Percentiles rank a stretch among this genome's conserved stretches.
These are phyloP conservation scores for Chrysoperla carnea DNA, from an alignment of 1,140 invertebrate genomes.

Conservation along the genomic window DNA sequence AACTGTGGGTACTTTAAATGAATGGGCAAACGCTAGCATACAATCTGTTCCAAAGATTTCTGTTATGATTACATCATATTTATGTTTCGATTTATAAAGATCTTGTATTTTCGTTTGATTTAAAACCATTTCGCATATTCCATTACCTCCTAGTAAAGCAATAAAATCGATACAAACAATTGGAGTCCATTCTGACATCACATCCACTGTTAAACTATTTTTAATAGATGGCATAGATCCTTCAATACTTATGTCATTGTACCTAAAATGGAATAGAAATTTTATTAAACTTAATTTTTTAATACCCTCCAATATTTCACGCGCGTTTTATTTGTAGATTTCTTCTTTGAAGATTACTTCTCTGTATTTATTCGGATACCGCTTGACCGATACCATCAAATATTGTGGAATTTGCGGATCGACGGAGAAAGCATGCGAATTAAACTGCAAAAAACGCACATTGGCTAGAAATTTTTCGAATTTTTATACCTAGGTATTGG, in stretches of 20 bases:
- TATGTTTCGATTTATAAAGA: constrained; percentile 20
- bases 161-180: background rate
- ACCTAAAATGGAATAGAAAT: background rate
- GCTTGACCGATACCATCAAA: too few relatives aligned
- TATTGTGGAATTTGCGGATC: too few relatives aligned
- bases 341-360: too few relatives aligned
- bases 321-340: too few relatives aligned
- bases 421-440: too few relatives aligned
- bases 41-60: constrained; percentile 49
- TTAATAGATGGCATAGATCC: background rate
- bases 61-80: constrained; percentile 42
- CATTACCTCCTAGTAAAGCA: background rate
- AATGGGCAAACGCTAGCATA: constrained; percentile 32
- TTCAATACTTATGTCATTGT: background rate
- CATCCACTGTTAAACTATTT: background rate
- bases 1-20: constrained; percentile 34
- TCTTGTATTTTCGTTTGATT: constrained; percentile 18
- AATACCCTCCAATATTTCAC: too few relatives aligned
- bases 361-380: too few relatives aligned
- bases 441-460: too few relatives aligned
- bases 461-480: too few relatives aligned
- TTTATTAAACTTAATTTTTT: too few relatives aligned
- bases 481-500: background rate
- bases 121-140: constrained; percentile 22
- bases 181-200: background rate